Percentiles rank a stretch among this genome's conserved stretches.
Evolutionary conservation across 2,113 vertebrate species (phyloP).

Genomic region (Coracopsis vasa): DNA sequence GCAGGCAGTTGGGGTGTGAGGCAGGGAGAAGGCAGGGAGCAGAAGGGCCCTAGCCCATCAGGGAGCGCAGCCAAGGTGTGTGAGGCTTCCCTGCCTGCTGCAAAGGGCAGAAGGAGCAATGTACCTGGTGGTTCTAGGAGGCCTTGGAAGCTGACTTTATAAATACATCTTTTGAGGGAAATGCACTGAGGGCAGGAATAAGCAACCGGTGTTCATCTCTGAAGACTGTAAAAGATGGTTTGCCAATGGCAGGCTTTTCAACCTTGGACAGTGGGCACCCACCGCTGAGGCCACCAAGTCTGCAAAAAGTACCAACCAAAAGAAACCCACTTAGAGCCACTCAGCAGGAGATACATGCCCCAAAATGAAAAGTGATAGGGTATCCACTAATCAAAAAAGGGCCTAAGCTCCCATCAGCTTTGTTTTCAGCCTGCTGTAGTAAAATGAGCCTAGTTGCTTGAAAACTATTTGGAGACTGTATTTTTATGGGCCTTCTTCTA

Average conservation of each 20-base stretch:
- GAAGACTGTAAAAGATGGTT: neutral
- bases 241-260: neutral
- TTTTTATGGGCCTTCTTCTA: neutral
- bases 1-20: neutral
- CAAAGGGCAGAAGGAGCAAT: neutral
- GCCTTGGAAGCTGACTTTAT: neutral
- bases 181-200: neutral
- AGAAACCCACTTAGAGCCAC: neutral
- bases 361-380: neutral
- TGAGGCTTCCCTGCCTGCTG: neutral
- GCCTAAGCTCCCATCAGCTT: neutral
- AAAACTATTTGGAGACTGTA: neutral
- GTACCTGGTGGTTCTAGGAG: neutral
- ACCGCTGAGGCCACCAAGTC: fast-evolving
- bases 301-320: neutral
- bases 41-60: no score
- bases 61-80: fast-evolving
- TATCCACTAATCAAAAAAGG: neutral
- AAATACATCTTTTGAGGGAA: neutral
- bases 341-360: neutral
- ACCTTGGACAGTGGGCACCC: neutral
- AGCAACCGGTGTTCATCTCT: neutral
- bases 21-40: neutral
- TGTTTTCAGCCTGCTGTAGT: neutral
- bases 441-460: neutral